These are phyloP conservation scores for Rousettus madagascariensis DNA, from an alignment of 2,797 vertebrate species.

Conservation along the genomic window DNA sequence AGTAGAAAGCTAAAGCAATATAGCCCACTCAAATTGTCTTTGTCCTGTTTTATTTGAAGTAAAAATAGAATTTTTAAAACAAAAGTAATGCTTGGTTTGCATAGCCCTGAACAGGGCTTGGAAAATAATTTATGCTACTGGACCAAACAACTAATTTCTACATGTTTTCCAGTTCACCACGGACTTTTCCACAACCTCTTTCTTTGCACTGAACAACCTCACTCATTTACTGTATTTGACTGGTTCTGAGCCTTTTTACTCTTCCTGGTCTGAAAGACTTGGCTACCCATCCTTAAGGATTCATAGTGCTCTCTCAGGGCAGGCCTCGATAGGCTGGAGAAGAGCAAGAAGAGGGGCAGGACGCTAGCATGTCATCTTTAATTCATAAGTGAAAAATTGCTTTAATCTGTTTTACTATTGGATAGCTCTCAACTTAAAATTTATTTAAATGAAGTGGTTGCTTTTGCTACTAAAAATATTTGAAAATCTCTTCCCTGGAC, in stretches of 20 bases:
- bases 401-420: neutral
- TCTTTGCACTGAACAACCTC: neutral
- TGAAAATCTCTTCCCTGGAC: neutral
- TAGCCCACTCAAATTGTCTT: neutral
- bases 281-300: neutral
- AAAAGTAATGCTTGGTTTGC: neutral
- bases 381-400: neutral
- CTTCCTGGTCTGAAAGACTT: neutral
- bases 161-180: neutral
- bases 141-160: neutral
- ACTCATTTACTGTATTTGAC: neutral
- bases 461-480: constrained; percentile 9
- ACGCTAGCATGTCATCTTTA: neutral
- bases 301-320: neutral
- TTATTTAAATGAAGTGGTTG: neutral
- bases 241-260: neutral
- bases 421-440: neutral
- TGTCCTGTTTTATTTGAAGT: neutral
- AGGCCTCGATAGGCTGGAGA: neutral
- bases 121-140: neutral
- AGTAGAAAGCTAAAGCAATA: neutral
- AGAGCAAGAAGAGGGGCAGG: too few species aligned
- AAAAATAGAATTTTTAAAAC: neutral
- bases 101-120: neutral
- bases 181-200: neutral